These are phyloP conservation scores for Hephaestus fuliginosus DNA, from an alignment of 2,797 vertebrate genomes.

Conservation along the genomic window DNA sequence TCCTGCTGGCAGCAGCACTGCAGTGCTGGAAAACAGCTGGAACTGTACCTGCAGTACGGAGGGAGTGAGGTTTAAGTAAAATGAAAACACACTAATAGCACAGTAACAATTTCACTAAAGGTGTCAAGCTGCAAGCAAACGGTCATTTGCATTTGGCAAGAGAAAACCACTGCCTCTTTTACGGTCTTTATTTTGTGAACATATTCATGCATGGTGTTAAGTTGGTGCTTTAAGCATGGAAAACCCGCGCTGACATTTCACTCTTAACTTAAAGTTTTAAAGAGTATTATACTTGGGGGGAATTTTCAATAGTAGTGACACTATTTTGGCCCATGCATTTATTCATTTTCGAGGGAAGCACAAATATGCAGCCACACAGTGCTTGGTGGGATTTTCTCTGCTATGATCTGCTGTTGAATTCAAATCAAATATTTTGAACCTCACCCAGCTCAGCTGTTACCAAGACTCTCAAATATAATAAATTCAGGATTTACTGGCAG, in stretches of 20 bases:
- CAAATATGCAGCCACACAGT: conserved; percentile 63
- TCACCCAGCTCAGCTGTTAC: conserved; percentile 83
- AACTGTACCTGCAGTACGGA: conserved; percentile 47
- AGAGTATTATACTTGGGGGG: conserved; percentile 44
- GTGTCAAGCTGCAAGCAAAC: not conserved
- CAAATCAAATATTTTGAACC: conserved; percentile 85
- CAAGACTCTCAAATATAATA: conserved; percentile 84
- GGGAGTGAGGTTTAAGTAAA: not conserved
- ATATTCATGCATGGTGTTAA: not conserved
- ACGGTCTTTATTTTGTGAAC: not conserved
- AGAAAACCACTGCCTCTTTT: not conserved
- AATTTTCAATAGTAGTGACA: conserved; percentile 53
- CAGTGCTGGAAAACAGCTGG: conserved; percentile 56
- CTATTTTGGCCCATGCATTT: conserved; percentile 70
- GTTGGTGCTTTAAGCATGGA: conserved; percentile 9
- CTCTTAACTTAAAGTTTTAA: conserved; percentile 52
- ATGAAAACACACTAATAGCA: not conserved
- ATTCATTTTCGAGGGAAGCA: conserved; percentile 70
- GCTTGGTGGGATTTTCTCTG: conserved; percentile 74
- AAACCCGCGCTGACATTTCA: conserved; percentile 28
- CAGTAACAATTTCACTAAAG: not conserved
- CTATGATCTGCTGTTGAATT: conserved; percentile 85
- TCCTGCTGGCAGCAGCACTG: conserved; percentile 55
- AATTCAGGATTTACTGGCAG: conserved; percentile 85
- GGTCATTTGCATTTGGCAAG: not conserved